phyloP scores from a whole-genome alignment of 1,140 invertebrate genomes.

The Plodia interpunctella region DNA sequence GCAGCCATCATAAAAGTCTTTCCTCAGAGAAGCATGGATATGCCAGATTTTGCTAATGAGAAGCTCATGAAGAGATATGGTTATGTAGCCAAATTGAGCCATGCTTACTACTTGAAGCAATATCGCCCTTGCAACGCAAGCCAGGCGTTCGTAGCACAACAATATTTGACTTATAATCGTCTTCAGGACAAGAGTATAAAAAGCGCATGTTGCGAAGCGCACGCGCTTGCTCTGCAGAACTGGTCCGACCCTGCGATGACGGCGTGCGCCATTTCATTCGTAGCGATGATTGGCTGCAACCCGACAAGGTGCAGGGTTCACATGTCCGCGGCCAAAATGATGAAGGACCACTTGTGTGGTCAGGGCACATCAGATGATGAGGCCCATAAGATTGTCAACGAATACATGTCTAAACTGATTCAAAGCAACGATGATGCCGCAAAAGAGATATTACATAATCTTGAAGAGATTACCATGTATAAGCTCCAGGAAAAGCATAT shows the following conservation, averaged over 20 bases:
- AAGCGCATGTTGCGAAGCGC: conserved; percentile 77
- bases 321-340: conserved; percentile 75
- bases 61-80: conserved; percentile 79
- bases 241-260: conserved; percentile 77
- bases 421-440: conserved; percentile 61
- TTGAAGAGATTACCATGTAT: conserved; percentile 63
- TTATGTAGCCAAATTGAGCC: conserved; percentile 79
- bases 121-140: conserved; percentile 80
- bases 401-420: conserved; percentile 59
- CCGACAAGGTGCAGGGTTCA: conserved; percentile 79
- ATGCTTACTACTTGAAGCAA: conserved; percentile 81
- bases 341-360: conserved; percentile 52
- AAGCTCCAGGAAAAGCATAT: conserved; percentile 51
- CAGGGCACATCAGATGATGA: conserved; percentile 51
- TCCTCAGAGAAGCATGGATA: conserved; percentile 60
- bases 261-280: conserved; percentile 79
- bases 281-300: conserved; percentile 80
- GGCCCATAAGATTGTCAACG: conserved; percentile 56
- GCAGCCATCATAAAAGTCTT: conserved; percentile 45
- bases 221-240: conserved; percentile 78
- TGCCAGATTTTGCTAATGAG: conserved; percentile 79
- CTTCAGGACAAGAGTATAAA: conserved; percentile 70
- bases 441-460: conserved; percentile 55
- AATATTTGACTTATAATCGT: conserved; percentile 69
- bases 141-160: conserved; percentile 71